Conservation (phyloP, 2,888 invertebrate genomes). For the Neoaliturus tenellus region DNA sequence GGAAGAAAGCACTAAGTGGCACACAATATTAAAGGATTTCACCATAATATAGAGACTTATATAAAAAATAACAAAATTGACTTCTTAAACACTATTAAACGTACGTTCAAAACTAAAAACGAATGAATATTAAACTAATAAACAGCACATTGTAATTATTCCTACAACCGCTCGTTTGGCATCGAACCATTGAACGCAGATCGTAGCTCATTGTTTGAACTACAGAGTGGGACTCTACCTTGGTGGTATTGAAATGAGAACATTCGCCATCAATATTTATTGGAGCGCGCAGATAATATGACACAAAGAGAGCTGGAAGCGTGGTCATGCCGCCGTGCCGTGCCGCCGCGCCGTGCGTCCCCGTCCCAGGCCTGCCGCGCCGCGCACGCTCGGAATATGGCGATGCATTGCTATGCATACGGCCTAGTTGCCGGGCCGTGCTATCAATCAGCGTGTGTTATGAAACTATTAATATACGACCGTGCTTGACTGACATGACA, state of each 20-base stretch:
- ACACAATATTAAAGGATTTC: too few relatives aligned
- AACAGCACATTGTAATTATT: too few relatives aligned
- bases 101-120: too few relatives aligned
- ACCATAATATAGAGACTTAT: too few relatives aligned
- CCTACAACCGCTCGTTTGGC: too few relatives aligned
- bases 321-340: not conserved
- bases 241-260: constrained; percentile 42
- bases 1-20: too few relatives aligned
- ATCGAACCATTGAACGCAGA: too few relatives aligned
- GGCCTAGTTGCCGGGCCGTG: constrained; percentile 33
- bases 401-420: constrained; percentile 1
- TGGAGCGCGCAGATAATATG: not conserved
- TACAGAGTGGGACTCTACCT: not conserved
- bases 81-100: too few relatives aligned
- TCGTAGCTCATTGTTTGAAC: too few relatives aligned
- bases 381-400: not conserved
- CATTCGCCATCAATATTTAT: constrained; percentile 17
- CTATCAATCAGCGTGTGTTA: constrained; percentile 32
- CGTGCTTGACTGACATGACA: constrained; percentile 30
- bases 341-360: not conserved
- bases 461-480: constrained; percentile 39
- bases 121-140: too few relatives aligned
- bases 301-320: not conserved
- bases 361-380: not conserved
- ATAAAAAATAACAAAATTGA: too few relatives aligned